Base-by-base conservation (phyloP, 2,888 invertebrate species). In the Chaitophorus viminalis region DNA sequence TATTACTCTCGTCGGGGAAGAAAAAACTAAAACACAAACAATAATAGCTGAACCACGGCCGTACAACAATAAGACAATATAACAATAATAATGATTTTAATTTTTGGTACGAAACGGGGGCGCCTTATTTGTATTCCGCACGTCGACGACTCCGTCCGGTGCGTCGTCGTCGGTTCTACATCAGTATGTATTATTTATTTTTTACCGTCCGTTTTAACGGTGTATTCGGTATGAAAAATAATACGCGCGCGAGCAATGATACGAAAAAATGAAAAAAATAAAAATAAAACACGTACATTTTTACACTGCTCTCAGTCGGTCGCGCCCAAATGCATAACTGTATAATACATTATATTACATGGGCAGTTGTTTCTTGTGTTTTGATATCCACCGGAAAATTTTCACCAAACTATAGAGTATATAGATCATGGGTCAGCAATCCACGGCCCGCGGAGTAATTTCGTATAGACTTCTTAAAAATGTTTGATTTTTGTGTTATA, bases 71-170 rank as follows among this genome's bases (percentile, higher is more conserved):
- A n/a, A 52, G 29, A 72, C 52, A 72, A 82, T 31, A 46, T 31
- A 46, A 82, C 5, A 52, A 52, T 33, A 82, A 70, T 52, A 85
- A 77, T 77, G n/a, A 33, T 8, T 76, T 9, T 5, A 76, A 84
- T 76, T 65, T 70, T 77, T 33, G 84, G 82, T 72, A 72, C 82
- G 36, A 85, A 85, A 85, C 46, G 83, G 75, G 83, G 75, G 60
- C 75, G 14, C 83, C 76, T 85, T 74, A 85, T 85, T 85, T 85
- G 84, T 85, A 85, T 85, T 85, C 84, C 39, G 60, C 77, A 14
- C 84, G 77, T 33, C 76, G 76, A 77, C 25, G 33, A 46, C 36
- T 60, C 39, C 31, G 77, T 85, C 77, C 84, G 84, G 84, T 85
- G 39, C 31, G 33, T 3, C 1, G 70, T 25, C 25, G 60, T n/a